A percentile compares a stretch with the other conserved stretches of the same genome.
These are phyloP conservation scores for Pipistrellus nathusii DNA, from an alignment of 2,797 vertebrate genomes.

Conservation along the genomic window DNA sequence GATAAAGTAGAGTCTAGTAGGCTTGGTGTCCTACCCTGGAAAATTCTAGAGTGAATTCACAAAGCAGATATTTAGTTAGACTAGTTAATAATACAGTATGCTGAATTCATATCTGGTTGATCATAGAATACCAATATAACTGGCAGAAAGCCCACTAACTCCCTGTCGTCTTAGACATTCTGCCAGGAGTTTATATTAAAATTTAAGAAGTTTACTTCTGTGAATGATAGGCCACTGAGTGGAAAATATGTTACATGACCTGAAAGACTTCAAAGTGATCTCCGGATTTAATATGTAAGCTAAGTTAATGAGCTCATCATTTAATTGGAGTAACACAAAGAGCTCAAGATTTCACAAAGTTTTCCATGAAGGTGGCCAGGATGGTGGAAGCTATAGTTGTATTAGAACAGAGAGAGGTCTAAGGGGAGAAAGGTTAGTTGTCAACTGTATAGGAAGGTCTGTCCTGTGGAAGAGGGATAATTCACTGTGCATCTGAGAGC, in stretches of 20 bases:
- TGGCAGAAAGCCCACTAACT: background rate
- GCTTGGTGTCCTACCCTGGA: background rate
- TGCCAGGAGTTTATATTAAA: background rate
- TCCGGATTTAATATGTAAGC: background rate
- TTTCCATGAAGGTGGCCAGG: background rate
- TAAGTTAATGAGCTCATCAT: background rate
- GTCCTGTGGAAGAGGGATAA: background rate
- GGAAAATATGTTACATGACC: background rate
- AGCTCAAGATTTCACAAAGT: constrained; percentile 13
- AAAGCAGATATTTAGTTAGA: constrained; percentile 36
- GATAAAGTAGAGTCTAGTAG: background rate
- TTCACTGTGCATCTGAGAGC: background rate
- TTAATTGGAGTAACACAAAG: background rate
- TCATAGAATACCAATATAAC: background rate
- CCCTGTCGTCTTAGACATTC: background rate
- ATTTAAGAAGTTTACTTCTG: constrained; percentile 1
- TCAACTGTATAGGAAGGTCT: background rate
- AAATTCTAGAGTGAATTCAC: constrained; percentile 45
- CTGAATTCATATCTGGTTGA: background rate
- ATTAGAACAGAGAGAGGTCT: background rate
- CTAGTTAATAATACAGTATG: background rate
- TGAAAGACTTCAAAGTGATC: constrained; percentile 15
- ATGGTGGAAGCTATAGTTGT: background rate
- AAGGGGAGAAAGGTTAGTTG: background rate
- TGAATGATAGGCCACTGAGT: background rate